phyloP scores from a whole-genome alignment of 2,113 vertebrate genomes.

The Leucoraja erinaceus region DNA sequence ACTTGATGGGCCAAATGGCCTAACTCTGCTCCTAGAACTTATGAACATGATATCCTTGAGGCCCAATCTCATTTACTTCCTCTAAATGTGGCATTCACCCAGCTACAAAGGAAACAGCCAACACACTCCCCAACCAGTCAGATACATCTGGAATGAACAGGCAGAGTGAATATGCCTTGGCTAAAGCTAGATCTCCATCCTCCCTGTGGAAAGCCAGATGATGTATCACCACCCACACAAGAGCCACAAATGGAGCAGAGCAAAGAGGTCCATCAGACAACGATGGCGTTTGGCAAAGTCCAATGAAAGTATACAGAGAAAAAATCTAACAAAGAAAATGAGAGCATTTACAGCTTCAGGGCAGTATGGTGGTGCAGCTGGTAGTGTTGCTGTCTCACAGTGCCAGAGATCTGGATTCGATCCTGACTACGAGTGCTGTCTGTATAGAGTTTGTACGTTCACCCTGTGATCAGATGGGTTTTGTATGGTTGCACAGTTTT shows the following conservation, averaged over 20 bases:
- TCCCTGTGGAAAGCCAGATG: conserved; percentile 13
- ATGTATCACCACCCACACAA: background rate
- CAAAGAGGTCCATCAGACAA: conserved; percentile 7
- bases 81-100: background rate
- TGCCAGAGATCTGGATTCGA: too few species aligned
- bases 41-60: background rate
- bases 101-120: background rate
- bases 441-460: too few species aligned
- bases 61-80: conserved; percentile 9
- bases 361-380: too few species aligned
- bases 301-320: background rate
- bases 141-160: conserved; percentile 22
- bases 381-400: too few species aligned
- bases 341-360: too few species aligned
- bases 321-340: background rate
- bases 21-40: too few species aligned
- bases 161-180: background rate
- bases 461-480: too few species aligned
- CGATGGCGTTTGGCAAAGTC: background rate
- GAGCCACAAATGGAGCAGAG: background rate
- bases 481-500: too few species aligned
- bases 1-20: too few species aligned
- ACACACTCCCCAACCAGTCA: conserved; percentile 6
- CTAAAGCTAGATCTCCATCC: background rate
- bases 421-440: too few species aligned